Percentiles rank a stretch among this genome's conserved stretches.
Evolutionary conservation across 2,797 vertebrate genomes (phyloP).

Genomic region (Gallinago stenura): DNA sequence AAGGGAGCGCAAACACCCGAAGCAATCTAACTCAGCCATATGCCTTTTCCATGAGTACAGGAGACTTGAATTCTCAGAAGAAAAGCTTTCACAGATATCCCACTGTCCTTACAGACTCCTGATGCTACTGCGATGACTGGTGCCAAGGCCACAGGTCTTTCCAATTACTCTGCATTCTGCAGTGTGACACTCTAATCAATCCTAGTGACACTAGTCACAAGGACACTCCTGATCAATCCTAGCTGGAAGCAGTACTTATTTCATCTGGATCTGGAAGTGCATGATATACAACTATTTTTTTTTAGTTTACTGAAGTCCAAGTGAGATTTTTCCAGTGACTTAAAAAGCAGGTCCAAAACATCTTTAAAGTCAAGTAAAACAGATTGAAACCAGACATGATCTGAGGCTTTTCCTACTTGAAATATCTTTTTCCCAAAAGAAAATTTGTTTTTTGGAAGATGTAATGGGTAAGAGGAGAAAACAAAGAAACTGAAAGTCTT

Average conservation of each 20-base stretch:
- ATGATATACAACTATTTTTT: background rate
- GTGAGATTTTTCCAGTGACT: background rate
- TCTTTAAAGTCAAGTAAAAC: background rate
- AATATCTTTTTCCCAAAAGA: background rate
- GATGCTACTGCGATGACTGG: background rate
- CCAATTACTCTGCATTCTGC: background rate
- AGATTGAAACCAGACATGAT: rapidly evolving
- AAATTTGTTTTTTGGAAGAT: background rate
- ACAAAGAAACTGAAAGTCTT: background rate
- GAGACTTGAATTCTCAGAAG: background rate
- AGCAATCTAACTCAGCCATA: rapidly evolving
- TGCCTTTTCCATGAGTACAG: background rate
- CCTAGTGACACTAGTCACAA: too few relatives aligned
- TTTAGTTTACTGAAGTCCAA: background rate
- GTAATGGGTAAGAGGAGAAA: background rate
- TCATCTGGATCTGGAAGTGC: too few relatives aligned
- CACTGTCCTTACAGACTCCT: background rate
- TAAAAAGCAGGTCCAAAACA: background rate
- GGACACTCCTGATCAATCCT: background rate
- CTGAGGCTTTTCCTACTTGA: background rate
- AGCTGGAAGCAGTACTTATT: background rate
- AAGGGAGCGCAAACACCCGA: background rate
- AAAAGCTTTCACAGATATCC: too few relatives aligned
- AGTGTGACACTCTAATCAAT: background rate
- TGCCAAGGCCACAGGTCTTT: background rate